phyloP scores from a whole-genome alignment of 1,140 invertebrate species.

The Trissolcus basalis region DNA sequence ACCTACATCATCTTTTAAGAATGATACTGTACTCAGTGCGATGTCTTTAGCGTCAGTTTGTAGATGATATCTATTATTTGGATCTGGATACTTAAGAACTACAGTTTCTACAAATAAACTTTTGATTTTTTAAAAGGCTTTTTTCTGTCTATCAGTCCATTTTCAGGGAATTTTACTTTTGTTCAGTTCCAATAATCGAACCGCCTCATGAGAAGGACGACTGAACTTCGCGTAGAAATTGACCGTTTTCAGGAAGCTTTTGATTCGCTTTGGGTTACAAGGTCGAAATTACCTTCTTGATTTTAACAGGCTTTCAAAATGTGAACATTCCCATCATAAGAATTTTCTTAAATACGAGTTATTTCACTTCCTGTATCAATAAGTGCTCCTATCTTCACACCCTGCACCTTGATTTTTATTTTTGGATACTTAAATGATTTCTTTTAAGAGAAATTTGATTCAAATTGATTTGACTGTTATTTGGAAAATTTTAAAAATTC shows the following conservation, averaged over 20 bases:
- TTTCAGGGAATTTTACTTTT: conserved; percentile 14
- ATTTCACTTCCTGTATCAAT: no score
- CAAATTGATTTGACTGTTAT: background rate
- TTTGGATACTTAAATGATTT: background rate
- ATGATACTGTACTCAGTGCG: conserved; percentile 1
- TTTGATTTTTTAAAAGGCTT: conserved; percentile 6
- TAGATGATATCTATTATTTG: background rate
- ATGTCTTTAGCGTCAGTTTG: conserved; percentile 6
- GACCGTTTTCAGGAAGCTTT: conserved; percentile 70
- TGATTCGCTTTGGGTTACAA: conserved; percentile 28
- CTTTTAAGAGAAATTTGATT: background rate
- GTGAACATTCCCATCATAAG: no score
- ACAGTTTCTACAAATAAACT: conserved; percentile 1
- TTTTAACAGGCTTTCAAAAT: no score
- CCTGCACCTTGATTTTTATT: background rate
- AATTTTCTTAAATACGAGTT: no score
- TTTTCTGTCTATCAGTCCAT: conserved; percentile 6
- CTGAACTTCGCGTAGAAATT: conserved; percentile 72
- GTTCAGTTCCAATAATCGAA: conserved; percentile 25
- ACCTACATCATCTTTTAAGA: conserved; percentile 5
- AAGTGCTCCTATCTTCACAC: background rate
- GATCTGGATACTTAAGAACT: conserved; percentile 2
- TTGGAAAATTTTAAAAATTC: no score
- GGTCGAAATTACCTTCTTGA: no score
- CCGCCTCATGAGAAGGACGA: conserved; percentile 36